These are phyloP conservation scores for Drosophila athabasca DNA, from an alignment of 1,140 invertebrate species.

Conservation along the genomic window DNA sequence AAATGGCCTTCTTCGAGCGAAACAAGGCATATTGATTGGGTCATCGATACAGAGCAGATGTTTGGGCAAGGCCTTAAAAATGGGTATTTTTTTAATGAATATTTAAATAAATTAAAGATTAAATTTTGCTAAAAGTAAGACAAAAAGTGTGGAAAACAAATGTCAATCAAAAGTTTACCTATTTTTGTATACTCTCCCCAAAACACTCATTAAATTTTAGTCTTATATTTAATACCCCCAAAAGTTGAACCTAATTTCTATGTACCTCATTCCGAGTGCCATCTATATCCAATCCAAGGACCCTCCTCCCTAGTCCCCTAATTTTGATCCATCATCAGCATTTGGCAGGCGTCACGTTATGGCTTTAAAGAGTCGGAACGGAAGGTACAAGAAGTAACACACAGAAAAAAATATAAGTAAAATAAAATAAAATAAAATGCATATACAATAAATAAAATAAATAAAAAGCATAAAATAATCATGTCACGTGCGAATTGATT, in stretches of 20 bases:
- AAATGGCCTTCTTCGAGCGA: constrained; percentile 16
- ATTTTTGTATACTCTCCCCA: too few relatives aligned
- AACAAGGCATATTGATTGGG: constrained; percentile 18
- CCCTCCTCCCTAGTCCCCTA: background rate
- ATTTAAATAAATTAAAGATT: constrained; percentile 8
- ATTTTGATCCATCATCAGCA: constrained; percentile 25
- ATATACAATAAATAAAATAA: constrained; percentile 71
- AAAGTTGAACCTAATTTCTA: too few relatives aligned
- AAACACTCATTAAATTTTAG: too few relatives aligned
- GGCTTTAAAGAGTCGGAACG: constrained; percentile 33
- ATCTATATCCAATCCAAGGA: background rate
- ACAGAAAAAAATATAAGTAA: constrained; percentile 34
- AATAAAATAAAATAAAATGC: constrained; percentile 67
- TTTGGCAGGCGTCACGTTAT: constrained; percentile 33
- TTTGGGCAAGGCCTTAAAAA: constrained; percentile 13
- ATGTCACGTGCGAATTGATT: constrained; percentile 80
- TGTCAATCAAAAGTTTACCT: too few relatives aligned
- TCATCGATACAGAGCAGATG: constrained; percentile 31
- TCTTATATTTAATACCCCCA: too few relatives aligned
- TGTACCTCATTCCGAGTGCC: background rate
- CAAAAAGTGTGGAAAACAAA: too few relatives aligned
- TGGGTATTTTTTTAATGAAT: background rate
- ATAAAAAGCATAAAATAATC: constrained; percentile 70
- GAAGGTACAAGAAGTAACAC: constrained; percentile 9
- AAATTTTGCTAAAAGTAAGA: too few relatives aligned